Base-by-base conservation (phyloP, 2,797 vertebrate genomes). In the Sebastes steindachneri region DNA sequence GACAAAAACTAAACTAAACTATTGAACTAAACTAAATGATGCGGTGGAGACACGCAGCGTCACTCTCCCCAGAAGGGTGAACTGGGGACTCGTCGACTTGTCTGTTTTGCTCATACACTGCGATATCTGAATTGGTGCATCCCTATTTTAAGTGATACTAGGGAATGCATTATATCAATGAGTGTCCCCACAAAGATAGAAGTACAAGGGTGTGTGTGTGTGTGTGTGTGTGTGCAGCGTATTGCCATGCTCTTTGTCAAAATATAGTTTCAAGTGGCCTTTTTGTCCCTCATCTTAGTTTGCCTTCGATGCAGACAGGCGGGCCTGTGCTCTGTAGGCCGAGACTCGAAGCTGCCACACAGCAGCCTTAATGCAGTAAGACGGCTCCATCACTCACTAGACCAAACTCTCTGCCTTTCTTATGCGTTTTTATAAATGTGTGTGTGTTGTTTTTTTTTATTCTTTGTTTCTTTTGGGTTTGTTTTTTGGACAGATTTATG, bases 251-350 rank as follows among this genome's bases (percentile, higher is more conserved):
- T 51, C 28, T 17, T 1, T 82, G 55, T 86, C 15, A 69, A 77
- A 78, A 67, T 85, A 71, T 90, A 35, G 54, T 89, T 89, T 87
- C 15, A 83, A 88, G 91, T 91, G 93, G 87, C 88, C 91, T 93
- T 94, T 88, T 55, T 10, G 33, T 29, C 65, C 54, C 10, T 5
- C 31, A 10, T 37, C 45, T 86, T 29, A 26, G 72, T 84, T 87
- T 72, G 84, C 76, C 86, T 87, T 73, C 0, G 41, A n/a, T 68
- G 84, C 86, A 91, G 76, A 84, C 72, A 51, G 85, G 60, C 55
- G 6, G 72, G 77, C 74, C 79, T 79, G 75, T 60, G 68, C 55
- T 79, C 77, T 62, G 59, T 33, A 67, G 85, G 80, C 80, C 3
- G 29, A 79, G 37, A 77, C 53, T 89, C 79, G 65, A 84, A 75